Evolutionary conservation across 2,888 invertebrate genomes (phyloP).

Genomic region (Drosophila neonasuta): DNA sequence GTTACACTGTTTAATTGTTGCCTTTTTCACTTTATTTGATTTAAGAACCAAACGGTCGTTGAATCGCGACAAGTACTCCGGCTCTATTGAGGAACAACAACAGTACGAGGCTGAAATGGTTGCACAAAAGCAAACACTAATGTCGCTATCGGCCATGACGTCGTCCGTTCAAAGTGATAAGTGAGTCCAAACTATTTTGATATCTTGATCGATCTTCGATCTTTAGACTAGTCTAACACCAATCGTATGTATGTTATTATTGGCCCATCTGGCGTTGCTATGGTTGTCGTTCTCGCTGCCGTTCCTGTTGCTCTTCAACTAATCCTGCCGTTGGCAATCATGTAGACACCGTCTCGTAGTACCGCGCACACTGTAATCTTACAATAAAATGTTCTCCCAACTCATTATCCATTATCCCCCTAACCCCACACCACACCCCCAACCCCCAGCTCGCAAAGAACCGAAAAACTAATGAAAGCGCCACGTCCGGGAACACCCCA

Average conservation of each 20-base stretch:
- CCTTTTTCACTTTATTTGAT: conserved; percentile 24
- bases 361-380: conserved; percentile 49
- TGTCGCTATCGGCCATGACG: conserved; percentile 68
- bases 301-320: conserved; percentile 20
- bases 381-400: conserved; percentile 28
- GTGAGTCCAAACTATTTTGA: conserved; percentile 50
- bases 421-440: conserved; percentile 19
- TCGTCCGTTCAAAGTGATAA: conserved; percentile 71
- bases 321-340: neutral
- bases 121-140: conserved; percentile 50
- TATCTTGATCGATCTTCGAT: conserved; percentile 11
- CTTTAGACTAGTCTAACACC: conserved; percentile 33
- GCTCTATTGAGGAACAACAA: conserved; percentile 55
- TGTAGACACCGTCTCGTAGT: conserved; percentile 55
- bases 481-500: conserved; percentile 30
- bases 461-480: conserved; percentile 1
- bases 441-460: conserved; percentile 42
- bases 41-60: conserved; percentile 84
- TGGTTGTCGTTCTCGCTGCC: conserved; percentile 51
- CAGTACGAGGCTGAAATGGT: conserved; percentile 57
- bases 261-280: conserved; percentile 65
- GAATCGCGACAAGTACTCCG: conserved; percentile 83
- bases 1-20: conserved; percentile 21
- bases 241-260: conserved; percentile 9
- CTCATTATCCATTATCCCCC: conserved; percentile 17